Conservation (phyloP, 2,797 vertebrate species). For the Pangasius djambal region DNA sequence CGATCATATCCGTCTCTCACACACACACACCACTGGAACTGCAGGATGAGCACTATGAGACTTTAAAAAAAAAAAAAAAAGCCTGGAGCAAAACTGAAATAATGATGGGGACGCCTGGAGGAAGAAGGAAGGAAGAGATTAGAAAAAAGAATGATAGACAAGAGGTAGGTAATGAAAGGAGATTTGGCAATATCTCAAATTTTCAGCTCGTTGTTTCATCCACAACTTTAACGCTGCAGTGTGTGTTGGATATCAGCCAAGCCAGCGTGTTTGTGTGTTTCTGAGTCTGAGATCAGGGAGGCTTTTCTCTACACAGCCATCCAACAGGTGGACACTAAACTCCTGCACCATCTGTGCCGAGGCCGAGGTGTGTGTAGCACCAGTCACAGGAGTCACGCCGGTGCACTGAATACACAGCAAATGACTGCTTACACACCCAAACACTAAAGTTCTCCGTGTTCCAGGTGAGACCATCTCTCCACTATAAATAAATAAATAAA, state of each 20-base stretch:
- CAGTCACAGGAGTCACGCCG: neutral
- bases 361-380: neutral
- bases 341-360: neutral
- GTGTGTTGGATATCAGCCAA: neutral
- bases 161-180: neutral
- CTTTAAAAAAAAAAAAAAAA: neutral
- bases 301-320: neutral
- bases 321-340: neutral
- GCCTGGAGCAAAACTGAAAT: neutral
- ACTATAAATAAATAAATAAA: neutral
- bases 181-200: neutral
- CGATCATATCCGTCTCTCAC: neutral
- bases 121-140: neutral
- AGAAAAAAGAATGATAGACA: neutral
- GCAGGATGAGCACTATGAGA: neutral
- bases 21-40: neutral
- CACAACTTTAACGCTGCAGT: neutral
- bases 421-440: neutral
- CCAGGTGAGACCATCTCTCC: neutral
- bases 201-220: neutral
- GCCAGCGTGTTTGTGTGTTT: neutral
- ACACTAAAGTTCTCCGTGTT: constrained; percentile 38
- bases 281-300: neutral
- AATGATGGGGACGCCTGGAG: neutral
- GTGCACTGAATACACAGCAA: neutral